A percentile compares a stretch with the other conserved stretches of the same genome.
These are phyloP conservation scores for Oreotrochilus melanogaster DNA, from an alignment of 2,113 vertebrate genomes.

Conservation along the genomic window DNA sequence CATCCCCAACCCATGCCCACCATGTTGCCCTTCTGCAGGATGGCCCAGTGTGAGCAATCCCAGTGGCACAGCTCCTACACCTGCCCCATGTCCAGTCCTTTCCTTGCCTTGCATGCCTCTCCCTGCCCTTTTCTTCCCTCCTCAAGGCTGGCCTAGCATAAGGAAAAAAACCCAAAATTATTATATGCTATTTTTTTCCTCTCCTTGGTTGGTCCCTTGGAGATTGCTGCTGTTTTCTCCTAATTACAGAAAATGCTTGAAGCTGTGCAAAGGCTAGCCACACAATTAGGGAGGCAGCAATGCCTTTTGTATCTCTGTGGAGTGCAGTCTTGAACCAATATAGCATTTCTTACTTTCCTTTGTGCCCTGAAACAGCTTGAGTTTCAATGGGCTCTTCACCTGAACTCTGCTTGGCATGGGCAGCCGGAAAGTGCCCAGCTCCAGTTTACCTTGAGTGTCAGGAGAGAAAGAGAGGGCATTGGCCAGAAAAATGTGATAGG, in stretches of 20 bases:
- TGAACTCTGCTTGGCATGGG: neutral
- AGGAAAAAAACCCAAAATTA: neutral
- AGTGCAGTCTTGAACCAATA: slow-evolving; percentile 35
- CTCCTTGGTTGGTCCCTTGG: neutral
- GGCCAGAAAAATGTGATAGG: neutral
- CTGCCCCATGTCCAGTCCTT: neutral
- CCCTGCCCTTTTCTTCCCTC: neutral
- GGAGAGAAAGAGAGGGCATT: neutral
- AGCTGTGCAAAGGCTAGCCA: neutral
- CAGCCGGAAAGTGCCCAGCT: accelerated
- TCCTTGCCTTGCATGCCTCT: neutral
- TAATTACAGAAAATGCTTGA: neutral
- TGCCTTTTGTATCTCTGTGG: slow-evolving; percentile 28
- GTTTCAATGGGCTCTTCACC: neutral
- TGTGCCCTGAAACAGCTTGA: neutral
- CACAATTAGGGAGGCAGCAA: neutral
- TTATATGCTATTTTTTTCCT: neutral
- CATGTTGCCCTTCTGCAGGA: neutral
- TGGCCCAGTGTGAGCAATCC: accelerated
- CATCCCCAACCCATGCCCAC: neutral
- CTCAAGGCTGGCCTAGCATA: neutral
- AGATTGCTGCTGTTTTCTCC: slow-evolving; percentile 6
- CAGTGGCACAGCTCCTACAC: neutral
- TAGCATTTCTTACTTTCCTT: neutral
- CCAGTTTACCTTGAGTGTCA: neutral